Conservation (phyloP, 2,797 vertebrate species). For the Clangula hyemalis region DNA sequence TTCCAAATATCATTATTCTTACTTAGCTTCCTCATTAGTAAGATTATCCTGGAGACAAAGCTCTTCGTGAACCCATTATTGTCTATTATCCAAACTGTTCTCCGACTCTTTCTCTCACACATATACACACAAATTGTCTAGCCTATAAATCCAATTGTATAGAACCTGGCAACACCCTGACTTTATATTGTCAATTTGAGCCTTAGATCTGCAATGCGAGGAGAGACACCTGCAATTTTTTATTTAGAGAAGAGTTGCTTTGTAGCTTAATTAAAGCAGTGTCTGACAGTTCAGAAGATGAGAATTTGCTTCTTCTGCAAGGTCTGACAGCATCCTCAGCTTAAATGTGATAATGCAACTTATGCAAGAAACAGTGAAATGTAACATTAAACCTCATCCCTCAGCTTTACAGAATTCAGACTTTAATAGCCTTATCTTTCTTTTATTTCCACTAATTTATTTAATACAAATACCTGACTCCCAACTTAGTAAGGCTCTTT, state of each 20-base stretch:
- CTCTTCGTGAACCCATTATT: background rate
- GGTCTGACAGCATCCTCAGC: constrained; percentile 30
- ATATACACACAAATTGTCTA: background rate
- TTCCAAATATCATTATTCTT: background rate
- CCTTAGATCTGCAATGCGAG: constrained; percentile 41
- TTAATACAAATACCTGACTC: background rate
- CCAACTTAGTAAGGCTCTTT: background rate
- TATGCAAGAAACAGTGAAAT: background rate
- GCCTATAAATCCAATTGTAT: background rate
- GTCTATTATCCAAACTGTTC: background rate
- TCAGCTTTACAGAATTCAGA: background rate
- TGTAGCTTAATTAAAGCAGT: constrained; percentile 64
- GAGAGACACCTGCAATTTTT: constrained; percentile 29
- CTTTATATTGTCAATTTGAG: constrained; percentile 46
- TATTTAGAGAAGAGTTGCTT: constrained; percentile 19
- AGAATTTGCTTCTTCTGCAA: constrained; percentile 22
- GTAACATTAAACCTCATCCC: background rate
- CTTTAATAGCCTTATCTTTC: background rate
- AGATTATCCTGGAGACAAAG: background rate
- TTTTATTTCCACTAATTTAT: constrained; percentile 14
- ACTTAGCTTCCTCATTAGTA: background rate
- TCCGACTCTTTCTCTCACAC: background rate
- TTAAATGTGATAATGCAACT: constrained; percentile 5
- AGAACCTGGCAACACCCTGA: constrained; percentile 51
- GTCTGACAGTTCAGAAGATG: constrained; percentile 53